Percentiles rank a stretch among this genome's conserved stretches.
phyloP scores from a whole-genome alignment of 1,140 invertebrate species.

The Saccostrea glomerata region DNA sequence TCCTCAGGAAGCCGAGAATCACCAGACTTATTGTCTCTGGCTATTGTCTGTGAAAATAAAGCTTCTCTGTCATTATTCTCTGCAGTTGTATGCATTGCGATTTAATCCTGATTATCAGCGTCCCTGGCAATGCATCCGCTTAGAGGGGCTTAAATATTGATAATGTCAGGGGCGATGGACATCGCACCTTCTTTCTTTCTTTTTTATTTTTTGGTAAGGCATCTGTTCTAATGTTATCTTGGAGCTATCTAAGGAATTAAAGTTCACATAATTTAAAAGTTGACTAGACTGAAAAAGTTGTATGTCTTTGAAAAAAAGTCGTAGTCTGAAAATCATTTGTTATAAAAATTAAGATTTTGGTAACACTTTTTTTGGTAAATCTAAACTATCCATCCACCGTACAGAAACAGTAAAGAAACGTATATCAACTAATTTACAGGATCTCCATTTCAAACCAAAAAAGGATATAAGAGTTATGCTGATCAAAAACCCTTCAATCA shows the following conservation, averaged over 20 bases:
- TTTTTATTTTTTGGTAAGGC: not conserved
- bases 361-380: too few species aligned
- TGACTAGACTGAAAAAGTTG: too few species aligned
- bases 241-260: too few species aligned
- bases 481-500: not conserved
- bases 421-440: not conserved
- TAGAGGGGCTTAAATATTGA: not conserved
- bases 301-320: too few species aligned
- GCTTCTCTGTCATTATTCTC: not conserved
- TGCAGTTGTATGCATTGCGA: constrained; percentile 6
- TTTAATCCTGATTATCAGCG: constrained; percentile 16
- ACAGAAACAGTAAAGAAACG: not conserved
- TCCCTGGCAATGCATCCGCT: constrained; percentile 6
- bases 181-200: not conserved
- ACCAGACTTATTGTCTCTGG: not conserved
- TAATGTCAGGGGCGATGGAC: not conserved
- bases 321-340: too few species aligned
- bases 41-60: constrained; percentile 21
- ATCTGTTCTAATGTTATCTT: not conserved
- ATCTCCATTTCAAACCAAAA: not conserved
- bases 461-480: not conserved
- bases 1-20: not conserved
- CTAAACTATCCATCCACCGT: not conserved
- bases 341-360: too few species aligned
- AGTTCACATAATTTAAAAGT: too few species aligned